phyloP scores from a whole-genome alignment of 1,140 invertebrate species.

The Mizuhopecten yessoensis region DNA sequence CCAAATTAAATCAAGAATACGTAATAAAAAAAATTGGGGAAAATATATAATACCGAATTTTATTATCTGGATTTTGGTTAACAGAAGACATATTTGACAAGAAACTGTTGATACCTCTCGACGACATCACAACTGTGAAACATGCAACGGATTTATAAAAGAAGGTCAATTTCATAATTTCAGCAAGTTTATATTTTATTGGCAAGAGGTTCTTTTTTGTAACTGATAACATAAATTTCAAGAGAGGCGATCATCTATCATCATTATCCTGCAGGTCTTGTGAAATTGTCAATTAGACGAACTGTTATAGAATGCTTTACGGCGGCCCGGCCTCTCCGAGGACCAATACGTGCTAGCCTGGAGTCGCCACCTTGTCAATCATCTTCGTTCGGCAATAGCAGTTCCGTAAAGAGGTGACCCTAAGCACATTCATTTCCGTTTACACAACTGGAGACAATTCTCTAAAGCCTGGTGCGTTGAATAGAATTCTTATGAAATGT shows the following conservation, averaged over 20 bases:
- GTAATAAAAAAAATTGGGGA: too few species aligned
- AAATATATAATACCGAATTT: too few species aligned
- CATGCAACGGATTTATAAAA: too few species aligned
- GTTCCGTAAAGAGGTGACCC: neutral
- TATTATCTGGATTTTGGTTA: too few species aligned
- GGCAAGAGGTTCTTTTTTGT: too few species aligned
- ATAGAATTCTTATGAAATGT: neutral
- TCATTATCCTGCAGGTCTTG: neutral
- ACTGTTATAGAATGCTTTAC: conserved; percentile 10
- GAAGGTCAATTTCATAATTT: too few species aligned
- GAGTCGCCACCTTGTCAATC: neutral
- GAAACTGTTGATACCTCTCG: too few species aligned
- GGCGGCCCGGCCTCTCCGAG: neutral
- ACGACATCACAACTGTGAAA: too few species aligned
- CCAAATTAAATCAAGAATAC: too few species aligned
- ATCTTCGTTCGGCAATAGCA: neutral
- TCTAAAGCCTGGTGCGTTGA: neutral
- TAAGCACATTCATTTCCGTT: conserved; percentile 2
- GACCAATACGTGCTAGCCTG: neutral
- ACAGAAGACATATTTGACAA: too few species aligned
- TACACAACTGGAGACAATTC: neutral
- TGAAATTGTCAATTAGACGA: neutral
- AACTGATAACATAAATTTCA: too few species aligned
- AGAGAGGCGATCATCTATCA: neutral
- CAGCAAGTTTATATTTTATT: too few species aligned